A percentile compares a stretch with the other conserved stretches of the same genome.
These are phyloP conservation scores for Polyommatus icarus DNA, from an alignment of 2,888 invertebrate genomes.

Conservation along the genomic window DNA sequence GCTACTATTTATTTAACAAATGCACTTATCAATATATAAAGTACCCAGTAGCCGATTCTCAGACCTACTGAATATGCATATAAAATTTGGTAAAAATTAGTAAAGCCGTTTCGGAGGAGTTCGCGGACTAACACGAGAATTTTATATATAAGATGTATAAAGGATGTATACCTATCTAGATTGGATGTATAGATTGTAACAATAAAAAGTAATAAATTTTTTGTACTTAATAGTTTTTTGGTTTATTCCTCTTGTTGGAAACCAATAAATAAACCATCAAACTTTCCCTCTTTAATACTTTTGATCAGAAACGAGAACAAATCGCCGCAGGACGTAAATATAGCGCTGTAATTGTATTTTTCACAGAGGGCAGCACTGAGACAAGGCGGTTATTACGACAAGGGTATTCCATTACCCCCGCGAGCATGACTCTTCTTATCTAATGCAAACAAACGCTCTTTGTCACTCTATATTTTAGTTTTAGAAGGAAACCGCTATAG, in stretches of 20 bases:
- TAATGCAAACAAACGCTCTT: conserved; percentile 30
- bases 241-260: not conserved
- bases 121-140: too few relatives aligned
- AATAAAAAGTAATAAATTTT: too few relatives aligned
- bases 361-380: conserved; percentile 48
- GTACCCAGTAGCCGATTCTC: too few relatives aligned
- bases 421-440: conserved; percentile 37
- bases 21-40: too few relatives aligned
- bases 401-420: conserved; percentile 55
- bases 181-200: too few relatives aligned
- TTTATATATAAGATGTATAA: too few relatives aligned
- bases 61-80: too few relatives aligned
- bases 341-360: conserved; percentile 52
- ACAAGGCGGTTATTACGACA: conserved; percentile 56
- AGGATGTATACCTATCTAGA: too few relatives aligned
- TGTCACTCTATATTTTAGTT: conserved; percentile 27
- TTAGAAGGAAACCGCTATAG: not conserved
- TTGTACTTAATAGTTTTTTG: too few relatives aligned
- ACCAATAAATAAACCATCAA: conserved; percentile 13
- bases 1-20: too few relatives aligned
- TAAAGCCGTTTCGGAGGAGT: too few relatives aligned
- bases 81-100: too few relatives aligned
- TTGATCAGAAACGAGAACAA: not conserved
- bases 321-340: conserved; percentile 49
- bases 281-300: conserved; percentile 17